Conservation (phyloP, 2,888 invertebrate species). For the Nymphalis c-album region DNA sequence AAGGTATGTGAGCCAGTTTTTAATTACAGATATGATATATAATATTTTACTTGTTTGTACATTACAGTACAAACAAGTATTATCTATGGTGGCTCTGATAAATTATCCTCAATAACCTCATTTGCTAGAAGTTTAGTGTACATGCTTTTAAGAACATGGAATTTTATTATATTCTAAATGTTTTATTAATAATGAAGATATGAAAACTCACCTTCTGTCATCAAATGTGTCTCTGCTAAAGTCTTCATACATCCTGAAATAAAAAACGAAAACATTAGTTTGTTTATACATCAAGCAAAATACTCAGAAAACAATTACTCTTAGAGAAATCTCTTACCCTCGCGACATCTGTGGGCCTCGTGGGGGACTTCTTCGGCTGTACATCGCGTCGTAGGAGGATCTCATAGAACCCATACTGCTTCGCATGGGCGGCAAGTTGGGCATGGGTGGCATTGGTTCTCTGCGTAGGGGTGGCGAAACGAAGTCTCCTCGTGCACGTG, state of each 20-base stretch:
- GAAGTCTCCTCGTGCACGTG: slow-evolving; percentile 83
- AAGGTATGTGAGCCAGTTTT: no score
- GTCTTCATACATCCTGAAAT: slow-evolving; percentile 90
- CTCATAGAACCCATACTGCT: slow-evolving; percentile 85
- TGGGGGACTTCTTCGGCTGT: slow-evolving; percentile 90
- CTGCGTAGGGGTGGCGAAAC: slow-evolving; percentile 88
- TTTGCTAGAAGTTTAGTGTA: no score
- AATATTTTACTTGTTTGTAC: no score
- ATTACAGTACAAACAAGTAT: no score
- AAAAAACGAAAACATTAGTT: no score
- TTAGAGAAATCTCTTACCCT: slow-evolving; percentile 60
- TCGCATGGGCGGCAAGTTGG: slow-evolving; percentile 84
- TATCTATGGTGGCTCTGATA: no score
- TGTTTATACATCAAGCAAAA: not conserved
- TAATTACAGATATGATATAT: no score
- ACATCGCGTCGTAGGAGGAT: slow-evolving; percentile 89
- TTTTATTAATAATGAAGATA: no score
- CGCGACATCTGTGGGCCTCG: slow-evolving; percentile 78
- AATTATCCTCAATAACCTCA: no score
- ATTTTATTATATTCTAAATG: no score
- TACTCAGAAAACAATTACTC: not conserved
- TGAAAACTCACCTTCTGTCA: slow-evolving; percentile 86
- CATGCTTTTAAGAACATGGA: no score
- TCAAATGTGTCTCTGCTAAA: slow-evolving; percentile 94
- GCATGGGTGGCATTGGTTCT: slow-evolving; percentile 90